These are phyloP conservation scores for Caenorhabditis plicata DNA, from an alignment of 2,888 invertebrate species.

Conservation along the genomic window DNA sequence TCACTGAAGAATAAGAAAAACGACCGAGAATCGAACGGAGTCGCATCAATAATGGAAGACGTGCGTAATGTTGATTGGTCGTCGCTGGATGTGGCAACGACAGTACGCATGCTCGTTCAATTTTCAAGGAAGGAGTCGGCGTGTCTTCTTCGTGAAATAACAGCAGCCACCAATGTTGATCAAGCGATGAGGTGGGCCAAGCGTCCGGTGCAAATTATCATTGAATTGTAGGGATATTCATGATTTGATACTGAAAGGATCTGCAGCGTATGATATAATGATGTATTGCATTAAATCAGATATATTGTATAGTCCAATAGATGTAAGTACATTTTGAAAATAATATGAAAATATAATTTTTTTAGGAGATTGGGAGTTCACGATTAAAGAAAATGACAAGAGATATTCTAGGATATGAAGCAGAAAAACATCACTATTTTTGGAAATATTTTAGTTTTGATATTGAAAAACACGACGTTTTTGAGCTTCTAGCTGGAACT, in stretches of 20 bases:
- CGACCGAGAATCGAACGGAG: slow-evolving; percentile 9
- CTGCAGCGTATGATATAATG: slow-evolving; percentile 24
- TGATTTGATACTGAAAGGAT: slow-evolving; percentile 18
- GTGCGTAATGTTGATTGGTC: slow-evolving; percentile 29
- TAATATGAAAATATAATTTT: not conserved
- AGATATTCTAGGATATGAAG: slow-evolving; percentile 12
- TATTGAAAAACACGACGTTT: slow-evolving; percentile 22
- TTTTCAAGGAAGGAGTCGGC: slow-evolving; percentile 27
- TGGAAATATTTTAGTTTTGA: slow-evolving; percentile 26
- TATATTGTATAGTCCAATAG: slow-evolving; percentile 21
- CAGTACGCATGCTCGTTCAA: slow-evolving; percentile 29
- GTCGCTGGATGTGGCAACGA: slow-evolving; percentile 27
- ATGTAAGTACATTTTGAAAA: slow-evolving; percentile 4
- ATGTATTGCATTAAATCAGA: slow-evolving; percentile 13
- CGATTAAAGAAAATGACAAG: slow-evolving; percentile 26
- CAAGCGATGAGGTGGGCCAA: slow-evolving; percentile 14
- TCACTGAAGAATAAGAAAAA: slow-evolving; percentile 1
- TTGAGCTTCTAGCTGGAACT: too few species aligned
- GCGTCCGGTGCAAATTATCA: too few species aligned
- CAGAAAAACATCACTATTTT: slow-evolving; percentile 28
- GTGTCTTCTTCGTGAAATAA: slow-evolving; percentile 21
- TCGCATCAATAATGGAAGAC: slow-evolving; percentile 28
- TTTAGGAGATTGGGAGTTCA: slow-evolving; percentile 19
- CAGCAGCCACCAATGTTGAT: slow-evolving; percentile 27
- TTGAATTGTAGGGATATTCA: slow-evolving; percentile 14